phyloP scores from a whole-genome alignment of 1,140 invertebrate species.

The Stegodyphus dumicola region DNA sequence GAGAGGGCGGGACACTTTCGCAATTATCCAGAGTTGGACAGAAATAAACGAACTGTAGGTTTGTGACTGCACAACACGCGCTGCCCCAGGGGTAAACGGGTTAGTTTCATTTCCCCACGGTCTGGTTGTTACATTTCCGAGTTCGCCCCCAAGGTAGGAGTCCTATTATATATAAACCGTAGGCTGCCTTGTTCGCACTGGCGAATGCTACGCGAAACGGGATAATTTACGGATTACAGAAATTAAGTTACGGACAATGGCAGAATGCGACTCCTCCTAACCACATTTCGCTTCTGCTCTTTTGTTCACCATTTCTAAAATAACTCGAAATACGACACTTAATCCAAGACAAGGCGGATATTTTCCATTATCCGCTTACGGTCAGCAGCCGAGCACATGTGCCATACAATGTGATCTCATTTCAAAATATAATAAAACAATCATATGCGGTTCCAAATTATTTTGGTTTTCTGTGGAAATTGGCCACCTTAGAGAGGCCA shows the following conservation, averaged over 20 bases:
- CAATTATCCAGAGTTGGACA: slow-evolving; percentile 4
- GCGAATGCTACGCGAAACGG: slow-evolving; percentile 7
- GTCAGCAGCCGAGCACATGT: too few relatives aligned
- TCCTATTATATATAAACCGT: not conserved
- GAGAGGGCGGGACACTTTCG: slow-evolving; percentile 5
- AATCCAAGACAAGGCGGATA: too few relatives aligned
- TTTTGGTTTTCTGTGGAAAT: too few relatives aligned
- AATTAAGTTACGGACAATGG: slow-evolving; percentile 12
- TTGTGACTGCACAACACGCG: not conserved
- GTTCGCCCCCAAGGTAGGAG: slow-evolving; percentile 11
- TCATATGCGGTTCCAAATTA: too few relatives aligned
- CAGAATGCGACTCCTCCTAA: too few relatives aligned
- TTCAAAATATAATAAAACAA: too few relatives aligned
- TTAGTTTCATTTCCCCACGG: not conserved
- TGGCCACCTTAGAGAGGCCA: too few relatives aligned
- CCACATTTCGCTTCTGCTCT: too few relatives aligned
- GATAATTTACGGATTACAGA: slow-evolving; percentile 31
- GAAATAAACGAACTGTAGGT: not conserved
- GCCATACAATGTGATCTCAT: too few relatives aligned
- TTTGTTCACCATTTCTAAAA: too few relatives aligned
- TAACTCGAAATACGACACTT: too few relatives aligned
- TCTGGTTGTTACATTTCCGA: not conserved
- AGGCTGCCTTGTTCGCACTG: not conserved
- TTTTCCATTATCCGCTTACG: too few relatives aligned
- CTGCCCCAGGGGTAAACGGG: not conserved